Evolutionary conservation across 2,888 invertebrate genomes (phyloP).

Genomic region (Scaptomyza tumidula): DNA sequence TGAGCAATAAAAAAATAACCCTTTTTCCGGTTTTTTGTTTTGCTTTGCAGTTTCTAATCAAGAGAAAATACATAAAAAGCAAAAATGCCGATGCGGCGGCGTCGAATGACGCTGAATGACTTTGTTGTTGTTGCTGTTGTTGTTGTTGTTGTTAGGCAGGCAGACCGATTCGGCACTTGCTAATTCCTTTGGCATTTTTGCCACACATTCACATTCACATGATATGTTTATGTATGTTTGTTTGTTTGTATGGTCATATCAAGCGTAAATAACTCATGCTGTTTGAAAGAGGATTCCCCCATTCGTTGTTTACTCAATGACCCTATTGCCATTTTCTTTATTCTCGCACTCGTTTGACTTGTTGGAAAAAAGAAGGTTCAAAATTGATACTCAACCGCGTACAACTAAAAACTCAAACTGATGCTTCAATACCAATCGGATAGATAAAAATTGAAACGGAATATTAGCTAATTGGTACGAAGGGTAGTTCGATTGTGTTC

Average conservation of each 20-base stretch:
- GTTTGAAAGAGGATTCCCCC: constrained; percentile 14
- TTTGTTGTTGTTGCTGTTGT: constrained; percentile 15
- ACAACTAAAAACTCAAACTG: not conserved
- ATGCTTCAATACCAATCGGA: constrained; percentile 4
- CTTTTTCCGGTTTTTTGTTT: constrained; percentile 81
- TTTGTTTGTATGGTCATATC: not conserved
- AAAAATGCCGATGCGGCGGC: constrained; percentile 54
- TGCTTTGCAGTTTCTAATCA: constrained; percentile 80
- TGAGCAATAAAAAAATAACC: constrained; percentile 77
- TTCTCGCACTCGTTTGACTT: not conserved
- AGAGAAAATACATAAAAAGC: constrained; percentile 70
- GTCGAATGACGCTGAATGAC: constrained; percentile 29
- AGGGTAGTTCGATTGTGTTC: not conserved
- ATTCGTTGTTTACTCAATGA: not conserved
- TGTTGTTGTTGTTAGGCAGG: constrained; percentile 20
- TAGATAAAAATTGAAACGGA: not conserved
- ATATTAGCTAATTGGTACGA: constrained; percentile 7
- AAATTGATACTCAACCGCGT: not conserved
- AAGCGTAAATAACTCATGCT: constrained; percentile 1
- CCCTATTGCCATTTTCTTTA: constrained; percentile 14
- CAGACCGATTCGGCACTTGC: constrained; percentile 26
- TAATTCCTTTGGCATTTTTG: constrained; percentile 49
- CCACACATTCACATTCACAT: constrained; percentile 13
- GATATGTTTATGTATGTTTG: not conserved
- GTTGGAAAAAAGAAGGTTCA: not conserved